These are phyloP conservation scores for Carterocephalus palaemon DNA, from an alignment of 2,888 invertebrate genomes.

Conservation along the genomic window DNA sequence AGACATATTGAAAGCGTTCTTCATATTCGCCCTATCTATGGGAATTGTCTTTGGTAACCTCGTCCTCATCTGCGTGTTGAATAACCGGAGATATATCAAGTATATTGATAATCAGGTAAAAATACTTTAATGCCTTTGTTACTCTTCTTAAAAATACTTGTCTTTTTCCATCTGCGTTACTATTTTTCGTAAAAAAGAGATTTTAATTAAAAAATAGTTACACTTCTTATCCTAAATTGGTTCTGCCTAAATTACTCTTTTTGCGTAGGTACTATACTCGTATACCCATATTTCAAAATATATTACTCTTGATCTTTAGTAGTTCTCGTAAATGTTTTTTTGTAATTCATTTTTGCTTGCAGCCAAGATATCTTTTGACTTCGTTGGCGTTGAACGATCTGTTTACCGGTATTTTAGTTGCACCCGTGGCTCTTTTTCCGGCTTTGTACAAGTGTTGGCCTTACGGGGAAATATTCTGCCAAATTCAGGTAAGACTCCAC, in stretches of 20 bases:
- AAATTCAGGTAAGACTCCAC: slow-evolving; percentile 85
- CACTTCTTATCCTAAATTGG: too few relatives aligned
- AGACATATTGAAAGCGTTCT: slow-evolving; percentile 86
- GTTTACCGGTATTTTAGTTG: slow-evolving; percentile 91
- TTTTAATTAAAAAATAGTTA: too few relatives aligned
- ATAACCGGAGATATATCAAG: slow-evolving; percentile 89
- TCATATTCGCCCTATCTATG: slow-evolving; percentile 86
- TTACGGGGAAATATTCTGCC: slow-evolving; percentile 92
- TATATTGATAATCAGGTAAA: slow-evolving; percentile 93
- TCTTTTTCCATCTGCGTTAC: too few relatives aligned
- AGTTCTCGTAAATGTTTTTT: slow-evolving; percentile 16
- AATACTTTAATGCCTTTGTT: too few relatives aligned
- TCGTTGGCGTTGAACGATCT: slow-evolving; percentile 92
- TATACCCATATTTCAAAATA: too few relatives aligned
- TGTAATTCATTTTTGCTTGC: slow-evolving; percentile 42
- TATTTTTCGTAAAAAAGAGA: too few relatives aligned
- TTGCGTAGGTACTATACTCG: too few relatives aligned
- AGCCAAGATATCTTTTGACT: slow-evolving; percentile 92
- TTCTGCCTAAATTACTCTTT: too few relatives aligned
- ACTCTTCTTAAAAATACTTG: too few relatives aligned
- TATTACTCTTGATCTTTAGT: too few relatives aligned
- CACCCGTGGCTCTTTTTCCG: slow-evolving; percentile 90
- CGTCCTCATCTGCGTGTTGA: slow-evolving; percentile 89
- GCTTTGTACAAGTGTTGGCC: slow-evolving; percentile 94
- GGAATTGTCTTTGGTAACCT: slow-evolving; percentile 90